Evolutionary conservation across 35 echinoderm and acorn worm species (phyloP), one percentile per base, ranked within the genome.

Genomic region (Amphiura filiformis): DNA sequence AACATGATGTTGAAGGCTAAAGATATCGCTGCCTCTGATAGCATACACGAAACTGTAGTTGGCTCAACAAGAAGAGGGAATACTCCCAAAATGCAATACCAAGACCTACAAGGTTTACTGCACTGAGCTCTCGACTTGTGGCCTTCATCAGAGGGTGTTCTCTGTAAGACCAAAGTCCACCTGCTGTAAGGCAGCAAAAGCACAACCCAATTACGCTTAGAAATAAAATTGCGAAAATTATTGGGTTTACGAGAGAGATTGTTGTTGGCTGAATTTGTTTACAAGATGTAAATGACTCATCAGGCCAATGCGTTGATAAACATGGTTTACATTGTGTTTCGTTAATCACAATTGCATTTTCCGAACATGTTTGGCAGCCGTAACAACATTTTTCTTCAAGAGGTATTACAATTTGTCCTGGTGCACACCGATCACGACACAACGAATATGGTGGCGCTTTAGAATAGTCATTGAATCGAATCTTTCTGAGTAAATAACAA

Each of bases 1-100:
- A 84, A 91, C 22, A 77, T 77, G 34, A 91, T 35, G 20, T 39
- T 85, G 28, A 84, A 79, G 38, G 80, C 40, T 23, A 85, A 75
- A 78, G 34, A 85, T 84, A 0, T 39, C 40, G 31, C 52, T 77
- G 22, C 28, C 61, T 2, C 7, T 70, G 61, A 70, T 17, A 47
- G 4, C 5, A 47, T 17, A 47, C 5, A 47, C 41, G 33, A 28
- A 35, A 61, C 30, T 26, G 2, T 65, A 34, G 23, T 85, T 17
- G 83, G 83, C 28, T 75, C 36, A 4, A 47, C 28, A 13, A 85
- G 23, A 32, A 70, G 34, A 31, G 70, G 5, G 20, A 85, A 34
- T 0, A 75, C 47, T 15, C 7, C 35, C 31, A 85, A 36, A 17
- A 85, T 0, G 83, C 15, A 13, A 85, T 61, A 4, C 4, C 34